Evolutionary conservation across 53 echinoderm and acorn worm species (phyloP).

Genomic region (Pentamera pediparva): DNA sequence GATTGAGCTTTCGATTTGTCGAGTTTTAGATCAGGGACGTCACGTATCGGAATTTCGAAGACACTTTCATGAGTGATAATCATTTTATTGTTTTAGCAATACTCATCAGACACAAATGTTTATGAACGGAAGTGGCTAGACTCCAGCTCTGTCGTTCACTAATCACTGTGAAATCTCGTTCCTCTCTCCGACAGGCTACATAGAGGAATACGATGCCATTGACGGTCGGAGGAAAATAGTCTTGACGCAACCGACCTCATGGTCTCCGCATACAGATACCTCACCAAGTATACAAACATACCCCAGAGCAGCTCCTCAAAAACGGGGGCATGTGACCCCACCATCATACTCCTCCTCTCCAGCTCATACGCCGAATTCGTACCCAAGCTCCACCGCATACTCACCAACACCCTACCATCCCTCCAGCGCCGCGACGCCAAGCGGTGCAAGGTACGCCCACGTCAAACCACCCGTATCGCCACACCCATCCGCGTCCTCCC

Average conservation of each 20-base stretch:
- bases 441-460: neutral
- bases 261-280: conserved; percentile 1
- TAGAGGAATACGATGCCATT: conserved; percentile 9
- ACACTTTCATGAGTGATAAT: too few relatives aligned
- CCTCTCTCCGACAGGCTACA: conserved; percentile 1
- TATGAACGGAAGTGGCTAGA: too few relatives aligned
- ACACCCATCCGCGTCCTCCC: neutral
- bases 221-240: conserved; percentile 23
- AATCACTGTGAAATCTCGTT: neutral
- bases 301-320: neutral
- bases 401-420: neutral
- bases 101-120: too few relatives aligned
- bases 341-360: neutral
- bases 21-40: too few relatives aligned
- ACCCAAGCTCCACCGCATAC: neutral
- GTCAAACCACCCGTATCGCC: conserved; percentile 8
- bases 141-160: too few relatives aligned
- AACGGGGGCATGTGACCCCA: too few relatives aligned
- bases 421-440: neutral
- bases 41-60: too few relatives aligned
- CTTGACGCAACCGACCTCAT: conserved; percentile 6
- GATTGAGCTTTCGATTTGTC: too few relatives aligned
- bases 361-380: neutral
- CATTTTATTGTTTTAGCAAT: too few relatives aligned
- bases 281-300: conserved; percentile 5